Evolutionary conservation across 2,113 vertebrate genomes (phyloP).

Genomic region (Paralichthys olivaceus): DNA sequence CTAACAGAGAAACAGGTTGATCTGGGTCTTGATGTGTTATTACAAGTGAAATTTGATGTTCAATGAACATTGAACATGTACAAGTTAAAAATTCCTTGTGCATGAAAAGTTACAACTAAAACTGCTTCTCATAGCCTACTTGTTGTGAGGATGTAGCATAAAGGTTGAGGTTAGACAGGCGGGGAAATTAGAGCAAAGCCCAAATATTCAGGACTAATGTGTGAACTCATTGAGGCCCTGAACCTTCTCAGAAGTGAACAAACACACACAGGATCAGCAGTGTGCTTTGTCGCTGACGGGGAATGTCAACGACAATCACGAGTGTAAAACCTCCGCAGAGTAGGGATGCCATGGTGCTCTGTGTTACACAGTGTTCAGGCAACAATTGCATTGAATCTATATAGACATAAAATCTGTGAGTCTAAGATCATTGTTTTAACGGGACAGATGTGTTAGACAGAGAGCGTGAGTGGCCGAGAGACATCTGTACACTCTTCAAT

Average conservation of each 20-base stretch:
- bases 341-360: neutral
- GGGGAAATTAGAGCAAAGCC: constrained; percentile 40
- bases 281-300: constrained; percentile 19
- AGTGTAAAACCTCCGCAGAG: neutral
- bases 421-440: too few species aligned
- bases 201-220: constrained; percentile 19
- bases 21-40: constrained; percentile 10
- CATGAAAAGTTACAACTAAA: constrained; percentile 3
- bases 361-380: neutral
- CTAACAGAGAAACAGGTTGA: constrained; percentile 9
- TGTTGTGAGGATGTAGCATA: constrained; percentile 7
- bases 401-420: neutral
- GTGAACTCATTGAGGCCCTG: constrained; percentile 32
- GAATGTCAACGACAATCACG: constrained; percentile 1
- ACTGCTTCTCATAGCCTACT: constrained; percentile 9
- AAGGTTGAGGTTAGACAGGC: constrained; percentile 31
- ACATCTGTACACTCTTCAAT: too few species aligned
- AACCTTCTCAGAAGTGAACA: constrained; percentile 66
- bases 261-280: constrained; percentile 64
- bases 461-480: too few species aligned
- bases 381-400: too few species aligned
- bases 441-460: too few species aligned
- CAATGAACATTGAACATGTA: constrained; percentile 22
- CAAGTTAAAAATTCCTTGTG: constrained; percentile 17
- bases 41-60: constrained; percentile 26